These are phyloP conservation scores for Formica exsecta DNA, from an alignment of 1,140 invertebrate genomes.

Conservation along the genomic window DNA sequence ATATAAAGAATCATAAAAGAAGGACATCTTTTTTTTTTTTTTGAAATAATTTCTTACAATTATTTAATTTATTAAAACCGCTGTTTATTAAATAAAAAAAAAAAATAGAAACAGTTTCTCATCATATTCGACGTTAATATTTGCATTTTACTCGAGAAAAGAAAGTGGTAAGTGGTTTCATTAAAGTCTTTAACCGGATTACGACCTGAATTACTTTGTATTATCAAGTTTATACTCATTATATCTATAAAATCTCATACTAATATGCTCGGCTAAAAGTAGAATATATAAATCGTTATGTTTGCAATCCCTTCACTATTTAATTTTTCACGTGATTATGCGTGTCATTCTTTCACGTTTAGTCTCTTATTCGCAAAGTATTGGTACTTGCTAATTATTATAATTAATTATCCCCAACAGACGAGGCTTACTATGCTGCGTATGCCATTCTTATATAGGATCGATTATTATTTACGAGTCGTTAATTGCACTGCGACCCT, in stretches of 20 bases:
- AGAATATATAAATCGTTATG: too few species aligned
- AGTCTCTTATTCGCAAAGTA: not conserved
- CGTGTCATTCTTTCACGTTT: not conserved
- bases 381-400: conserved; percentile 37
- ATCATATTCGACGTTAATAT: not conserved
- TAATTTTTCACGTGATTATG: too few species aligned
- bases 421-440: not conserved
- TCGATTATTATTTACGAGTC: conserved; percentile 65
- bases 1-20: not conserved
- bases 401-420: not conserved
- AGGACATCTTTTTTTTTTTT: too few species aligned
- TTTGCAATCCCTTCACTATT: too few species aligned
- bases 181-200: not conserved
- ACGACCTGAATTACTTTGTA: too few species aligned
- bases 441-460: conserved; percentile 6
- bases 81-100: not conserved
- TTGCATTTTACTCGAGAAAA: not conserved
- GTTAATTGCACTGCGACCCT: conserved; percentile 67
- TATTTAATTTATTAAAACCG: not conserved
- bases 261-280: too few species aligned
- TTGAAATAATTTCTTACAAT: not conserved
- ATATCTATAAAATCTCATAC: too few species aligned
- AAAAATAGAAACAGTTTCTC: not conserved
- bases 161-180: not conserved
- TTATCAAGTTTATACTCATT: too few species aligned